Percentiles rank a stretch among this genome's conserved stretches.
Conservation (phyloP, 2,888 invertebrate species). For the Psylliodes chrysocephalus region DNA sequence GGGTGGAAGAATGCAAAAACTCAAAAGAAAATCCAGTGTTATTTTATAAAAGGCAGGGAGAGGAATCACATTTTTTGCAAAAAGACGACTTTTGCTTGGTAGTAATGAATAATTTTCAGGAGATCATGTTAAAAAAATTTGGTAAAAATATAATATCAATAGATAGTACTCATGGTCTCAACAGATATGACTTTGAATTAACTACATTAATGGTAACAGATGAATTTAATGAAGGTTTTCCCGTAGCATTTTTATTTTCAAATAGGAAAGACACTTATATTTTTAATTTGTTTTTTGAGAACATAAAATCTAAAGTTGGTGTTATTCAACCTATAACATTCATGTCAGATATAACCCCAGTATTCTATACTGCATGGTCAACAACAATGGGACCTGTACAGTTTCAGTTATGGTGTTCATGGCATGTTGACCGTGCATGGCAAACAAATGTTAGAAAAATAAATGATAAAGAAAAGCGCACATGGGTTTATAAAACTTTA, state of each 20-base stretch:
- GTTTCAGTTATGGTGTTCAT: not conserved
- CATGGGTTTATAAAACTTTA: conserved; percentile 22
- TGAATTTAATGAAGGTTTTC: conserved; percentile 38
- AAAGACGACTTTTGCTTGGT: too few species aligned
- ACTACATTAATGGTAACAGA: conserved; percentile 35
- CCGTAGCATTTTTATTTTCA: conserved; percentile 35
- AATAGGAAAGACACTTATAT: conserved; percentile 38
- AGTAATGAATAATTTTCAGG: conserved; percentile 28
- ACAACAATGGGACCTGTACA: not conserved
- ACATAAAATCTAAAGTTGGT: not conserved
- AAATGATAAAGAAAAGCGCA: conserved; percentile 13
- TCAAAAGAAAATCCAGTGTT: conserved; percentile 10
- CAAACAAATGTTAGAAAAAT: not conserved
- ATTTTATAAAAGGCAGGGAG: conserved; percentile 32
- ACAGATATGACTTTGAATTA: conserved; percentile 36
- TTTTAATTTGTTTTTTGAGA: conserved; percentile 23
- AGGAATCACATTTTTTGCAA: not conserved
- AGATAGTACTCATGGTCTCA: conserved; percentile 38
- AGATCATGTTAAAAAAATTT: not conserved
- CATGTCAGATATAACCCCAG: not conserved
- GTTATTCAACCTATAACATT: not conserved
- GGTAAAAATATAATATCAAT: conserved; percentile 9
- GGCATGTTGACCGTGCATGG: not conserved
- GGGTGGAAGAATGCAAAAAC: too few species aligned
- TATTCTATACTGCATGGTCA: not conserved